Evolutionary conservation across 2,888 invertebrate species (phyloP), one percentile per base, ranked within the genome.

Genomic region (Drosophila borborema): DNA sequence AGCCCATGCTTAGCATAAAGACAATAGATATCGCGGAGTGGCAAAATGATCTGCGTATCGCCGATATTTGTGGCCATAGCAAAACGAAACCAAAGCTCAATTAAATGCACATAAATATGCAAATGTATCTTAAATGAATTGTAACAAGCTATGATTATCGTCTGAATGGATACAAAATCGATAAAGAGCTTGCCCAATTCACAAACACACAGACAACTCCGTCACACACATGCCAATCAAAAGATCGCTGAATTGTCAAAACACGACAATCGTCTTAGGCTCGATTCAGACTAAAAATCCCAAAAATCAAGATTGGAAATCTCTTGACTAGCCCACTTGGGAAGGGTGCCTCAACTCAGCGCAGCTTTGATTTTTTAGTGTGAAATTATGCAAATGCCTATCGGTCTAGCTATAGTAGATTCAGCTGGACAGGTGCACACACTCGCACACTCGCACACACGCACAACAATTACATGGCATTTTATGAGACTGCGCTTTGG

Each of bases 41-140:
- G 71, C 59, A 63, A 80, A 71, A 64, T 80, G 67, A 78, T 80
- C 61, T 58, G 38, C 58, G 45, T 64, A 60, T 61, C 49, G 46
- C 16, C 31, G 28, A 40, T 23, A 54, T 66, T n/a, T 58, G 77
- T 64, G 53, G 43, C n/a, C 49, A 71, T n/a, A 64, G 71, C 51
- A n/a, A 56, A 64, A 77, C 74, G 80, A 85, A 86, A 74, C 80
- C 76, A 75, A 77, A 43, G 68, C 81, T 67, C 86, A 88, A 86
- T 86, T 86, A 86, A 90, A 90, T 88, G 89, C 77, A 82, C 74
- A 86, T 86, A 88, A 90, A 86, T 86, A 86, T 86, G 83, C 76
- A 86, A 88, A 86, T 86, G 71, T 69, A 72, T 64, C 60, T 71
- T 88, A 86, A 86, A 90, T 90, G 90, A 88, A 88, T 86, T 90